Evolutionary conservation across 1,140 invertebrate genomes (phyloP), one percentile per base, ranked within the genome.

Genomic region (Tenebrio molitor): DNA sequence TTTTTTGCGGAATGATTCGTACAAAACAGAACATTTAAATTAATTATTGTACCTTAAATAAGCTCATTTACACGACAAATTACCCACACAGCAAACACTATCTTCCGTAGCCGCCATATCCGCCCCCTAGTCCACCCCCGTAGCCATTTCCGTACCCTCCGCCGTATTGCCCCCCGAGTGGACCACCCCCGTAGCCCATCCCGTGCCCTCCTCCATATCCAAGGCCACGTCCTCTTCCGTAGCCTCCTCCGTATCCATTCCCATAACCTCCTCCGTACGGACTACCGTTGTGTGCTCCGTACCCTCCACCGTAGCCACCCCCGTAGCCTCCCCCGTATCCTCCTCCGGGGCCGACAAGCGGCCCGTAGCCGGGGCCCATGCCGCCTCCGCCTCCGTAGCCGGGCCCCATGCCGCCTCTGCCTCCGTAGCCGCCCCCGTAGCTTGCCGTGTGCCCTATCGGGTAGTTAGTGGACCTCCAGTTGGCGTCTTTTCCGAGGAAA

Each of bases 351-450:
- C 41, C n/a, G n/a, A n/a, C n/a, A n/a, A n/a, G 12, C 53, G 53
- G 14, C 17, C 46, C 10, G 5, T 23, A 53, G n/a, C 25, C 50
- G n/a, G 58, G 14, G 1, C 62, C 53, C 16, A 29, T 23, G 8
- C 42, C 14, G 10, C 41, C 62, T n/a, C 46, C 46, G 17, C 19
- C 8, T 1, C 15, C 19, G 23, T 58, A 3, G 4, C 25, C 50
- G n/a, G 58, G 14, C 1, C 62, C 53, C 16, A 29, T 23, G 8
- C 42, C 14, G 10, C 41, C 62, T n/a, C 41, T 21, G 62, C 69
- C 44, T 1, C 64, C 62, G 14, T 58, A 46, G 14, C 68, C 62
- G 10, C 46, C 44, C 8, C 69, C 69, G 29, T 25, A 36, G 16
- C 62, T 64, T 50, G 8, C 62, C 36, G 2, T 21, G 44, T 16